Base-by-base conservation (phyloP, 2,113 vertebrate species). In the Phalacrocorax carbo region DNA sequence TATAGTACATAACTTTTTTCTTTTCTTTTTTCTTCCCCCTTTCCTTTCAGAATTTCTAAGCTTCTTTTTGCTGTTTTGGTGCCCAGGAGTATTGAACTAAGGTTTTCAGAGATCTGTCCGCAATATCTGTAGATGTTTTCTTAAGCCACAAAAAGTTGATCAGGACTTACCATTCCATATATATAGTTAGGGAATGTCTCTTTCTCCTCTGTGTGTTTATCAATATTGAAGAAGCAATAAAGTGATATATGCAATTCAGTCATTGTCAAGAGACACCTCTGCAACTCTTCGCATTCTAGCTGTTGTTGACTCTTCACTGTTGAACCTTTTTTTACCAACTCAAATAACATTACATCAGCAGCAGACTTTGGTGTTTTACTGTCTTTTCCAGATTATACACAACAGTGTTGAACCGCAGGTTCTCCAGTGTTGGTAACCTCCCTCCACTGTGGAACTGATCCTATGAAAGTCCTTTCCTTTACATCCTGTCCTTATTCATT, bases 1-100 rank as follows among this genome's bases (percentile, higher is more conserved):
- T 0, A 1, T 66, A 61, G n/a, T 4, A 51, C 1, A 0, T 21
- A 60, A 76, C 25, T 55, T 46, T 46, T 46, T 44, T 44, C 44
- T 44, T 44, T 44, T 44, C 15, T 44, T 46, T 46, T 46, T 46
- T 46, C 5, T 5, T 9, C 11, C 11, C 5, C 2, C 34, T 15
- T 29, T 23, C 19, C 20, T 15, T 75, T n/a, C 23, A 57, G 30
- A 55, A 79, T 65, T 65, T 42, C 61, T 75, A 23, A 70, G 34
- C 27, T 64, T 49, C 8, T 62, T 57, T 42, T 55, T 51, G 6
- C 36, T 18, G 38, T 64, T 76, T 81, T 65, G 17, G 9, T 82
- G 44, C 51, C 29, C 30, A 17, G 25, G 17, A 70, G 7, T 27
- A n/a, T 20, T 44, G 55, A 69, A 75, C 14, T 69, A 46, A 44